These are phyloP conservation scores for Caenorhabditis remanei DNA, from an alignment of 1,140 invertebrate species.

Conservation along the genomic window DNA sequence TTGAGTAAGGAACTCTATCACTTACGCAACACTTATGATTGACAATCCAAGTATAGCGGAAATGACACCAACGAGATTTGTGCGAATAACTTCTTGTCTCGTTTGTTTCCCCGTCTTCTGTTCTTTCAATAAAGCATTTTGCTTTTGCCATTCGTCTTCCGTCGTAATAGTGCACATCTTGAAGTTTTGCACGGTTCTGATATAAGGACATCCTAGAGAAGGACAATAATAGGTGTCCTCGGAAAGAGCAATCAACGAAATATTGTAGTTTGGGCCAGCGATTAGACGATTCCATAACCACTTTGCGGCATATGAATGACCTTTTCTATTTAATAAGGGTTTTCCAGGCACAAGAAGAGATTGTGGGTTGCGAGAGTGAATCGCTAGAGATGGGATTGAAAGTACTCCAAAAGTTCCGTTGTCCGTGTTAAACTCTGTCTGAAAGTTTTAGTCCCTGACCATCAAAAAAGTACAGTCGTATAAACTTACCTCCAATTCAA, in stretches of 20 bases:
- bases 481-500: constrained; percentile 51
- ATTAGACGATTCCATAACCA: constrained; percentile 74
- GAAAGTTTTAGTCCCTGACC: constrained; percentile 51
- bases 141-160: constrained; percentile 67
- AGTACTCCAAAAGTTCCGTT: constrained; percentile 72
- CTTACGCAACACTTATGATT: not conserved
- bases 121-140: not conserved
- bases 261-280: constrained; percentile 73
- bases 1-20: not conserved
- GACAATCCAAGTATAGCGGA: constrained; percentile 22
- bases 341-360: constrained; percentile 70
- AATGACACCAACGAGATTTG: constrained; percentile 42
- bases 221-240: constrained; percentile 75
- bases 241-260: constrained; percentile 64
- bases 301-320: constrained; percentile 75
- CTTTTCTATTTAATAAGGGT: constrained; percentile 71
- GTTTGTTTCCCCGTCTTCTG: constrained; percentile 53
- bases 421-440: constrained; percentile 70
- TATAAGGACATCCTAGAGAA: constrained; percentile 72
- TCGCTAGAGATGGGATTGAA: constrained; percentile 68
- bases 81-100: constrained; percentile 52
- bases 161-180: constrained; percentile 68
- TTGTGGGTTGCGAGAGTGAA: constrained; percentile 72
- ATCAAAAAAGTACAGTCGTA: not conserved
- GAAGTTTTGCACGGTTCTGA: constrained; percentile 71